Evolutionary conservation across 2,888 invertebrate genomes (phyloP).

Genomic region (Apamea anceps): DNA sequence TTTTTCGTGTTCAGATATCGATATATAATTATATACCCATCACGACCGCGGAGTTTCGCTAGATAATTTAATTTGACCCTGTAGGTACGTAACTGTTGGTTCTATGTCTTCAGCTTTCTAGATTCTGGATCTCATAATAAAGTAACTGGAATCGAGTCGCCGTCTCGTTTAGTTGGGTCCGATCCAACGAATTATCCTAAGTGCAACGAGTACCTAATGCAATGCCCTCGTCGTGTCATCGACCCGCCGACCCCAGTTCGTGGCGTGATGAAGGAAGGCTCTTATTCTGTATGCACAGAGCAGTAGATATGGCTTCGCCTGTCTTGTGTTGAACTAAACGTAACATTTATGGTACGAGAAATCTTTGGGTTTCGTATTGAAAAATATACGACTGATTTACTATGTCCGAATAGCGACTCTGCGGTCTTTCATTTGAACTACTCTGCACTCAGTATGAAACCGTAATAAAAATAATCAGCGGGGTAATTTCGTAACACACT

Average conservation of each 20-base stretch:
- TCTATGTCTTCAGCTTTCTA: background rate
- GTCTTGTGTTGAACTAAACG: background rate
- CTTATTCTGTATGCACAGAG: background rate
- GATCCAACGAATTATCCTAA: constrained; percentile 28
- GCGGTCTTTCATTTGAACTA: background rate
- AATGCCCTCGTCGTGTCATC: constrained; percentile 22
- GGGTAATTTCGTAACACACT: background rate
- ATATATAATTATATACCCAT: no score
- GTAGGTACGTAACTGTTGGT: background rate
- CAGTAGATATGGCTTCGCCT: background rate
- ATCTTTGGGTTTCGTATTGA: background rate
- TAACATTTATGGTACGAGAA: background rate
- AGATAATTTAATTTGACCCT: no score
- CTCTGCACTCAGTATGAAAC: background rate
- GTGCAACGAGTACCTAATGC: constrained; percentile 14
- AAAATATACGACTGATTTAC: background rate
- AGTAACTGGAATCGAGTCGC: background rate
- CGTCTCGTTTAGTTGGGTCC: background rate
- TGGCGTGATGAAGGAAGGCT: background rate
- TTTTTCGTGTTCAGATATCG: no score
- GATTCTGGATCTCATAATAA: background rate
- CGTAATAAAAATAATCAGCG: background rate
- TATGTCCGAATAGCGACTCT: background rate
- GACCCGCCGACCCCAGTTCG: background rate
- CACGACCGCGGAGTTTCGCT: no score